Evolutionary conservation across 2,797 vertebrate genomes (phyloP), one percentile per base, ranked within the genome.

Genomic region (Acomys russatus): DNA sequence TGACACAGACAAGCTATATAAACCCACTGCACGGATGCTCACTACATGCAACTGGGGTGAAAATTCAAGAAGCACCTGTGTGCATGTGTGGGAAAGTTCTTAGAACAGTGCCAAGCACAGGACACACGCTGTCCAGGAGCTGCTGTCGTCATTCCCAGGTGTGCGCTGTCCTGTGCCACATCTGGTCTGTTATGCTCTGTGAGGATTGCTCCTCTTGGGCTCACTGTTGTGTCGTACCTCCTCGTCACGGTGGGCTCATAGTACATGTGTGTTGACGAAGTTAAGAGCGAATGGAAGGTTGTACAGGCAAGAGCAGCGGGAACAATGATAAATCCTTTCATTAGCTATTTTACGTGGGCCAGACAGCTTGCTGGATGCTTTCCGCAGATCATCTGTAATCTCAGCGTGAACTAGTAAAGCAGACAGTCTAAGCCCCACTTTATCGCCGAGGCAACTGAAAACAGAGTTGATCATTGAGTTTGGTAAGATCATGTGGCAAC

Each of bases 391-490:
- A 54, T 79, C 82, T 92, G 18, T 86, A 66, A 92, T 59, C 70
- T 87, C 49, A 63, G 54, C 71, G 18, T 83, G 93, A 33, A 25
- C 35, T 82, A 76, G 68, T 94, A 70, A 96, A 12, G 28, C 61
- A 82, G 56, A 35, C 54, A 85, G 2, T 49, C 49, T 79, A 76
- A 79, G 56, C 11, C 22, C 30, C 59, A 77, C 85, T 88, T 94
- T 54, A 28, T 44, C 56, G 23, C 35, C 61, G 35, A 90, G 28
- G 38, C 5, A 71, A 80, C 44, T 85, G 66, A 87, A 90, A 88
- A 87, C n/a, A 92, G 54, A 90, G 25, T 33, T 18, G 22, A 92
- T 90, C 66, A 91, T 61, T 71, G 74, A 92, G 68, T 94, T 92
- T 56, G 30, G 1, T 86, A 70, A 86, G n/a, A 51, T 83, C 14